Evolutionary conservation across 2,113 vertebrate genomes (phyloP).

Genomic region (Triplophysa tibetana): DNA sequence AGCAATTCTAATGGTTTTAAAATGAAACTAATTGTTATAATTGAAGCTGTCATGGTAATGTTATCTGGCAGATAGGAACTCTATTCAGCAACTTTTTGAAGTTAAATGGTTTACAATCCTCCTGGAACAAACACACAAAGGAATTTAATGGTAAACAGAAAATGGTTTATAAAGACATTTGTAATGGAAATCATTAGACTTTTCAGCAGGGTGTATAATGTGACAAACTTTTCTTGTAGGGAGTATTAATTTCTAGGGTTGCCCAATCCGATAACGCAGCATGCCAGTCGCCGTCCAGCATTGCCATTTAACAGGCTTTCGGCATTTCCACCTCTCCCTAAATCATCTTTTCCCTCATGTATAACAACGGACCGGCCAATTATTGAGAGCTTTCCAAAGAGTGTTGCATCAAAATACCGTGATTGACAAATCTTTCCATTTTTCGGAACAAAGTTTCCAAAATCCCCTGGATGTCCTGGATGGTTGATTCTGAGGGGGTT

Average conservation of each 20-base stretch:
- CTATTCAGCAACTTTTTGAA: too few species aligned
- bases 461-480: constrained; percentile 89
- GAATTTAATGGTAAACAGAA: too few species aligned
- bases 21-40: too few species aligned
- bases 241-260: constrained; percentile 62
- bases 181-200: too few species aligned
- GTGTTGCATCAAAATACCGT: constrained; percentile 66
- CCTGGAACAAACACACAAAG: too few species aligned
- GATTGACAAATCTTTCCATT: constrained; percentile 74
- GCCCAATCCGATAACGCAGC: constrained; percentile 83
- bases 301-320: constrained; percentile 89
- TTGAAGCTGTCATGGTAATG: too few species aligned
- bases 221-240: not conserved
- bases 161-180: too few species aligned
- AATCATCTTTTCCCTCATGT: constrained; percentile 84
- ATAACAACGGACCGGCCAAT: constrained; percentile 87
- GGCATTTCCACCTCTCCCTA: constrained; percentile 81
- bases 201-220: too few species aligned
- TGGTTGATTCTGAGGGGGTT: constrained; percentile 80
- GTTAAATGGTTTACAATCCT: too few species aligned
- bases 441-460: constrained; percentile 84
- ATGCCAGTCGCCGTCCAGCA: constrained; percentile 86
- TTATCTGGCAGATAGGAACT: too few species aligned
- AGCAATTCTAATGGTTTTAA: too few species aligned
- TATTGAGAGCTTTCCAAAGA: constrained; percentile 77